Percentiles rank a stretch among this genome's conserved stretches.
Conservation (phyloP, 2,113 vertebrate species). For the Scytalopus superciliaris region DNA sequence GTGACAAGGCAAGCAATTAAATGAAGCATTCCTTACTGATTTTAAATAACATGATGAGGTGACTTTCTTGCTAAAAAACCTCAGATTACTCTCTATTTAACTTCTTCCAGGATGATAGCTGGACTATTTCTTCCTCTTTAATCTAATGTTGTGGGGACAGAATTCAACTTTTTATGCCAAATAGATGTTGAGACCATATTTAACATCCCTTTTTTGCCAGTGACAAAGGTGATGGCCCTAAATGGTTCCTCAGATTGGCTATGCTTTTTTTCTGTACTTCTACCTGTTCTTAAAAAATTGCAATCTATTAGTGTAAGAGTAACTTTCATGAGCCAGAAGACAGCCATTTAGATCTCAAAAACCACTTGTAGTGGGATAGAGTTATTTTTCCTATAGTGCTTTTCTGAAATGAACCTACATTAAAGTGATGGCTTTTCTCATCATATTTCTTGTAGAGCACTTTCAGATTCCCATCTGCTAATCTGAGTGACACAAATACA, state of each 20-base stretch:
- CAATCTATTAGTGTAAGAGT: neutral
- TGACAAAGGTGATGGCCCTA: neutral
- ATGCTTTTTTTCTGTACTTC: neutral
- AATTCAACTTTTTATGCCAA: neutral
- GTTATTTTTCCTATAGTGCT: neutral
- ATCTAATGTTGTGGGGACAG: neutral
- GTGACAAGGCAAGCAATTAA: neutral
- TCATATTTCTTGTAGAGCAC: neutral
- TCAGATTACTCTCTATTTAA: neutral
- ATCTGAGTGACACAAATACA: slow-evolving; percentile 30
- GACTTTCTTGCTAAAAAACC: neutral
- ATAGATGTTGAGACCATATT: neutral
- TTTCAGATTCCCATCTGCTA: slow-evolving; percentile 28
- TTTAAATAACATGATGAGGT: neutral
- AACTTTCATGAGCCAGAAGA: neutral
- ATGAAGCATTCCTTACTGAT: neutral
- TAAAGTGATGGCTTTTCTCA: neutral
- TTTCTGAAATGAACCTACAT: neutral
- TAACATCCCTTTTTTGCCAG: neutral
- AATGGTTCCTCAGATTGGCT: neutral
- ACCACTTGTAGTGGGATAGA: neutral
- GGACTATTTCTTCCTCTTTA: neutral
- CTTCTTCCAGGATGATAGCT: neutral
- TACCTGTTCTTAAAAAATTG: neutral
- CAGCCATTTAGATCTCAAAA: neutral